Percentiles rank a stretch among this genome's conserved stretches.
These are phyloP conservation scores for Podarcis muralis DNA, from an alignment of 2,113 vertebrate species.

Conservation along the genomic window DNA sequence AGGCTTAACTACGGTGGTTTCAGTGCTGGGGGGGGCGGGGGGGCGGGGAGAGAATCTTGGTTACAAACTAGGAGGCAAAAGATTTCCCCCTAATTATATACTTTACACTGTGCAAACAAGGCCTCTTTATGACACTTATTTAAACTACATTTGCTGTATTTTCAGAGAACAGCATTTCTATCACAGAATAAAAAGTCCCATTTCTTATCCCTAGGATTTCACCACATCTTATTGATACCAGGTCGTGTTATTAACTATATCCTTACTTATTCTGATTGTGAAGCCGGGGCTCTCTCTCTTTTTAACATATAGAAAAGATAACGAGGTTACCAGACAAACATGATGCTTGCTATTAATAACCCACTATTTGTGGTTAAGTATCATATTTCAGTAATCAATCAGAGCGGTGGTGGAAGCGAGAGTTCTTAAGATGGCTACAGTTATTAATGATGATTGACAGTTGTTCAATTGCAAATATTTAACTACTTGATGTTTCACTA, in stretches of 20 bases:
- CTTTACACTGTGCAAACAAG: background rate
- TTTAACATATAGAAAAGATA: conserved; percentile 40
- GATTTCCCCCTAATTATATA: background rate
- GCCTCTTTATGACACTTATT: background rate
- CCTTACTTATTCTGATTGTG: conserved; percentile 12
- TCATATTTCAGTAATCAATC: conserved; percentile 72
- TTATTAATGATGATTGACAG: conserved; percentile 51
- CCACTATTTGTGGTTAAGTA: conserved; percentile 53
- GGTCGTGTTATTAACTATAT: conserved; percentile 42
- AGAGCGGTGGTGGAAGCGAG: conserved; percentile 20
- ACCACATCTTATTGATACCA: conserved; percentile 33
- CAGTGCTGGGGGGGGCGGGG: background rate
- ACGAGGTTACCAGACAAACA: conserved; percentile 43
- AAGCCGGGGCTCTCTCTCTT: background rate
- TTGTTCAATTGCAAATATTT: conserved; percentile 54
- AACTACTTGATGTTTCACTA: conserved; percentile 15
- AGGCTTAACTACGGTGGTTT: background rate
- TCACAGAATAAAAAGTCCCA: conserved; percentile 22
- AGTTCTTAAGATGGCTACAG: conserved; percentile 54
- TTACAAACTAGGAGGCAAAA: background rate
- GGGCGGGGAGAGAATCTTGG: background rate
- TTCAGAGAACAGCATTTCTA: background rate
- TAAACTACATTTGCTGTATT: conserved; percentile 4
- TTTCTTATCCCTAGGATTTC: conserved; percentile 30
- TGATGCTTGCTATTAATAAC: conserved; percentile 56